These are phyloP conservation scores for Fistularia commersonii DNA, from an alignment of 2,797 vertebrate species.

Conservation along the genomic window DNA sequence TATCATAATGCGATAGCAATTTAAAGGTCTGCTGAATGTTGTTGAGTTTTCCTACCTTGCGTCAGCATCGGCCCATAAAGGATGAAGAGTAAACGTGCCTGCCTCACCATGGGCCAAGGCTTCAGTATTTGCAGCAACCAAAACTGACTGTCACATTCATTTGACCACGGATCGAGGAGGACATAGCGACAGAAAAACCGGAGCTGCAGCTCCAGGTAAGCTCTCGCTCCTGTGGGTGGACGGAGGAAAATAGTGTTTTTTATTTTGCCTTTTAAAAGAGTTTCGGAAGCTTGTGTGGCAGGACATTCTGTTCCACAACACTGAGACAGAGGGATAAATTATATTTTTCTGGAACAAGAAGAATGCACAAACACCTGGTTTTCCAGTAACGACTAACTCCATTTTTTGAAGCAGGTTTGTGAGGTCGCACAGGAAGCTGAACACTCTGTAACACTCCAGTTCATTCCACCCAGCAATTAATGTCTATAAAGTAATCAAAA, in stretches of 20 bases:
- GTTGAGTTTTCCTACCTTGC: conserved; percentile 66
- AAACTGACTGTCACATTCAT: conserved; percentile 75
- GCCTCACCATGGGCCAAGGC: conserved; percentile 88
- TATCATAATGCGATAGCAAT: not conserved
- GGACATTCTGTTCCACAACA: no score
- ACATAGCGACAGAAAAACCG: conserved; percentile 83
- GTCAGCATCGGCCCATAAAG: conserved; percentile 83
- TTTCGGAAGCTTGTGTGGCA: no score
- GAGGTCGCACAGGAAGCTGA: conserved; percentile 81
- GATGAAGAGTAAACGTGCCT: conserved; percentile 86
- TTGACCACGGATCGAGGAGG: conserved; percentile 78
- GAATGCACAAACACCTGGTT: conserved; percentile 70
- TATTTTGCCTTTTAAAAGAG: no score
- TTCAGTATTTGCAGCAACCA: conserved; percentile 86
- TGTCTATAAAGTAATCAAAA: conserved; percentile 67
- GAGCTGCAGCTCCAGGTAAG: conserved; percentile 79
- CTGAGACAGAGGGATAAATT: no score
- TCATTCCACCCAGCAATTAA: conserved; percentile 91
- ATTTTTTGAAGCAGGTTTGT: conserved; percentile 77
- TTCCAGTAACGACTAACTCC: conserved; percentile 73
- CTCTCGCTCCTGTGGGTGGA: conserved; percentile 66
- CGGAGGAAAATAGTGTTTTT: conserved; percentile 64
- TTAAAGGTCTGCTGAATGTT: not conserved
- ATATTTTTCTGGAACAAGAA: not conserved
- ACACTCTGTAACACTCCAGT: conserved; percentile 85